phyloP scores from a whole-genome alignment of 1,140 invertebrate species.

The Idris sp. region DNA sequence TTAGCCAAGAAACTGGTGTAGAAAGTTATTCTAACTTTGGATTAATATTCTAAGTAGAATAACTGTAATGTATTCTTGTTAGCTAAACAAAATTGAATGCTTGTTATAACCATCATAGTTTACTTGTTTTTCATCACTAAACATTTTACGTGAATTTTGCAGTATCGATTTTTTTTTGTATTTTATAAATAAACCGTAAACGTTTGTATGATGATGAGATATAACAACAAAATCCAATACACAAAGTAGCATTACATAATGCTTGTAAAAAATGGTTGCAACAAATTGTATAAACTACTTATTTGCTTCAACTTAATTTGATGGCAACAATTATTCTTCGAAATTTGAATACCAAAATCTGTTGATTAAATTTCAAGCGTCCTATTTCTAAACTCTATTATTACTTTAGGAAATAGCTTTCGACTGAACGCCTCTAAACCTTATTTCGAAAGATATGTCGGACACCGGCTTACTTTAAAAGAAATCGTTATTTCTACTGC shows the following conservation, averaged over 20 bases:
- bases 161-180: slow-evolving; percentile 8
- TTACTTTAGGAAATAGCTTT: slow-evolving; percentile 6
- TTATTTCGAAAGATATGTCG: slow-evolving; percentile 10
- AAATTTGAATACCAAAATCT: not conserved
- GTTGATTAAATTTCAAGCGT: not conserved
- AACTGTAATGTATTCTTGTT: slow-evolving; percentile 29
- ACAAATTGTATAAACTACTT: too few relatives aligned
- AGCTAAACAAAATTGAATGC: slow-evolving; percentile 20
- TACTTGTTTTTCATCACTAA: too few relatives aligned
- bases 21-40: slow-evolving; percentile 10
- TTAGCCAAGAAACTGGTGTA: slow-evolving; percentile 3
- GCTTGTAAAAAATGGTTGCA: too few relatives aligned
- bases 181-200: slow-evolving; percentile 17
- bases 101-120: slow-evolving; percentile 13
- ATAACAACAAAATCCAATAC: too few relatives aligned
- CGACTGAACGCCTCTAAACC: slow-evolving; percentile 3
- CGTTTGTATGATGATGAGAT: too few relatives aligned
- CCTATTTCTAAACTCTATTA: not conserved
- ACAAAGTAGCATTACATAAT: too few relatives aligned
- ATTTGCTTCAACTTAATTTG: too few relatives aligned
- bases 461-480: slow-evolving; percentile 19
- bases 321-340: not conserved
- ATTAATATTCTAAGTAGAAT: slow-evolving; percentile 18
- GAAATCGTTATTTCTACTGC: slow-evolving; percentile 45
- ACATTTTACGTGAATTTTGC: slow-evolving; percentile 7